phyloP scores from a whole-genome alignment of 2,797 vertebrate genomes.

The Clarias fuscus region DNA sequence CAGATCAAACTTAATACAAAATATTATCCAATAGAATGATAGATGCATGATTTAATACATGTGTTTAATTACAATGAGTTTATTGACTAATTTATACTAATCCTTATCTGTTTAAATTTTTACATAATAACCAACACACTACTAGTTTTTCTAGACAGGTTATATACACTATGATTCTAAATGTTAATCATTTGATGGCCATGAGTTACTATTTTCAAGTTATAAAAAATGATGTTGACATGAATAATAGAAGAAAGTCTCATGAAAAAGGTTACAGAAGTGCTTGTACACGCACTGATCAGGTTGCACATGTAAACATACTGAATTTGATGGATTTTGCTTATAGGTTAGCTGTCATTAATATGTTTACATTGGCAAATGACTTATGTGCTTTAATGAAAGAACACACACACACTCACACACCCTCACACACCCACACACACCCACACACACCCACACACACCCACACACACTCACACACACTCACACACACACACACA shows the following conservation, averaged over 20 bases:
- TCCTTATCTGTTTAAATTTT: neutral
- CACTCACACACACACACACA: too few species aligned
- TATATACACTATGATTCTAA: neutral
- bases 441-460: too few species aligned
- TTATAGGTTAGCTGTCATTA: neutral
- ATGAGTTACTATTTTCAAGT: neutral
- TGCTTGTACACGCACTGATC: neutral
- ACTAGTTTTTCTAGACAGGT: neutral
- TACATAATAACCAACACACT: neutral
- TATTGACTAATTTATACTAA: neutral
- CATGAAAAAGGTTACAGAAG: neutral
- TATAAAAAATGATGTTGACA: neutral
- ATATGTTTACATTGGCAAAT: neutral
- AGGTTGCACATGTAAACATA: neutral
- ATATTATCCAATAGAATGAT: neutral
- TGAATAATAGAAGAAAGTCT: neutral
- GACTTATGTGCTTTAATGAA: too few species aligned
- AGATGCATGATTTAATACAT: neutral
- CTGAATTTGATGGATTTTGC: neutral
- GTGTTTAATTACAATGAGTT: neutral
- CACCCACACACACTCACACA: too few species aligned
- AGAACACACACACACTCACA: too few species aligned
- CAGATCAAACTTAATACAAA: neutral
- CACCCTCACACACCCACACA: too few species aligned
- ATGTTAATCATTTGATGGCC: neutral